A percentile compares a stretch with the other conserved stretches of the same genome.
These are phyloP conservation scores for Poecile atricapillus DNA, from an alignment of 2,113 vertebrate genomes.

Conservation along the genomic window DNA sequence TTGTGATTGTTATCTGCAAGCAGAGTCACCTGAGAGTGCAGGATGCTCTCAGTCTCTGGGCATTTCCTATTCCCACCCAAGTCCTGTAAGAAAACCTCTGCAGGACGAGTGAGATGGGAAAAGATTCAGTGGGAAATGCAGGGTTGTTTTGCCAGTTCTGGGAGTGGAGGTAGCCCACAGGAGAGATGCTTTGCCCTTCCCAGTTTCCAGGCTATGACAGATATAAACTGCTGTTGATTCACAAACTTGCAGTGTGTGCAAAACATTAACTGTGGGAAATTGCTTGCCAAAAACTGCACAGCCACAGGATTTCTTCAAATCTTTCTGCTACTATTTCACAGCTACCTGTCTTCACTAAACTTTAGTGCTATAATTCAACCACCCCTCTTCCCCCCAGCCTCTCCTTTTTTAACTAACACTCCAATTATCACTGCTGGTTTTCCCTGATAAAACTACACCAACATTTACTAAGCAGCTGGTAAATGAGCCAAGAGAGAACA, in stretches of 20 bases:
- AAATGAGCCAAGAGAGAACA: neutral
- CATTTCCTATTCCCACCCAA: neutral
- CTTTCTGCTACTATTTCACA: neutral
- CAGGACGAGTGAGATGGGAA: neutral
- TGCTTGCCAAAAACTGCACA: neutral
- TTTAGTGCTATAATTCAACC: neutral
- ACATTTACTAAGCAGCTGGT: neutral
- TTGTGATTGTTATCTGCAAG: neutral
- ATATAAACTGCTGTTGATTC: neutral
- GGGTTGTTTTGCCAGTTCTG: neutral
- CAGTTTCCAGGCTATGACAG: neutral
- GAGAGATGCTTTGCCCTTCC: neutral
- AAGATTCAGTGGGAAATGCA: neutral
- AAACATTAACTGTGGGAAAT: neutral
- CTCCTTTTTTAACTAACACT: neutral
- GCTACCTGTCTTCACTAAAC: neutral
- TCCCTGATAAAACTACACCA: neutral
- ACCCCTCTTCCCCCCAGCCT: neutral
- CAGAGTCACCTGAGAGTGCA: rapidly evolving
- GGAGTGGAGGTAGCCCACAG: neutral
- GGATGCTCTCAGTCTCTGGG: neutral
- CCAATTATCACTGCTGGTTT: neutral
- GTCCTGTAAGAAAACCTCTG: neutral
- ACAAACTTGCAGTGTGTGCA: neutral
- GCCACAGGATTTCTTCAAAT: neutral